These are phyloP conservation scores for Chymomyza caudatula DNA, from an alignment of 2,888 invertebrate genomes.

Conservation along the genomic window DNA sequence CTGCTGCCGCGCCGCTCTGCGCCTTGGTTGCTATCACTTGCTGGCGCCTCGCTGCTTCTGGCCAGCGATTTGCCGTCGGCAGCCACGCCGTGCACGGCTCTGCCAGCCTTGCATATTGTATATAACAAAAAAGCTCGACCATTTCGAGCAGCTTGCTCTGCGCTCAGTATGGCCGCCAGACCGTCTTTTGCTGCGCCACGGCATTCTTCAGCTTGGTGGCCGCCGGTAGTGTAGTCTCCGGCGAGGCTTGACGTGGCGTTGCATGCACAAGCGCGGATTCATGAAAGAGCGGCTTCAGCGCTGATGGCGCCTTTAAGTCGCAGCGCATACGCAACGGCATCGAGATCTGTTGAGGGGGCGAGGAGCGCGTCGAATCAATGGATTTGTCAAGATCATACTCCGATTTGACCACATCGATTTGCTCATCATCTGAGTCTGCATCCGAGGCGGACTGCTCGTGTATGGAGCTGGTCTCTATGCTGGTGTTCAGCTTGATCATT, in stretches of 20 bases:
- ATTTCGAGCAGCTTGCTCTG: slow-evolving; percentile 21
- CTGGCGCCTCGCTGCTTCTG: slow-evolving; percentile 9
- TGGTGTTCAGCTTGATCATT: slow-evolving; percentile 78
- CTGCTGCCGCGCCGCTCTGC: slow-evolving; percentile 53
- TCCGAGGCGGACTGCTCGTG: slow-evolving; percentile 80
- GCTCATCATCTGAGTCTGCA: slow-evolving; percentile 83
- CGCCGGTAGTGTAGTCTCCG: slow-evolving; percentile 75
- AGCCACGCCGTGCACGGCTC: slow-evolving; percentile 1
- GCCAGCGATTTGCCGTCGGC: slow-evolving; percentile 1
- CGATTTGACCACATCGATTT: slow-evolving; percentile 87
- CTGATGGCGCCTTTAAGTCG: slow-evolving; percentile 83
- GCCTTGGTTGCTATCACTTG: slow-evolving; percentile 24
- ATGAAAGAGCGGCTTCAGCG: slow-evolving; percentile 78
- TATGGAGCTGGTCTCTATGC: slow-evolving; percentile 83
- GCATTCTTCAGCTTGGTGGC: slow-evolving; percentile 82
- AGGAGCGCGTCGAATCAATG: slow-evolving; percentile 71
- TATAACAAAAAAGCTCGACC: slow-evolving; percentile 8
- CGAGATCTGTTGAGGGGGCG: slow-evolving; percentile 79
- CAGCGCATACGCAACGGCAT: slow-evolving; percentile 78
- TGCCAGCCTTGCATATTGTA: background rate
- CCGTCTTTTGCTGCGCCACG: slow-evolving; percentile 81
- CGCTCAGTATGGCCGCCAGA: slow-evolving; percentile 85
- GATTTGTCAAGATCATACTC: slow-evolving; percentile 79
- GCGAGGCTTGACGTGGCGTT: slow-evolving; percentile 56
- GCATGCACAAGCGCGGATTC: slow-evolving; percentile 76